Evolutionary conservation across 1,140 invertebrate genomes (phyloP).

Genomic region (Pissodes strobi): DNA sequence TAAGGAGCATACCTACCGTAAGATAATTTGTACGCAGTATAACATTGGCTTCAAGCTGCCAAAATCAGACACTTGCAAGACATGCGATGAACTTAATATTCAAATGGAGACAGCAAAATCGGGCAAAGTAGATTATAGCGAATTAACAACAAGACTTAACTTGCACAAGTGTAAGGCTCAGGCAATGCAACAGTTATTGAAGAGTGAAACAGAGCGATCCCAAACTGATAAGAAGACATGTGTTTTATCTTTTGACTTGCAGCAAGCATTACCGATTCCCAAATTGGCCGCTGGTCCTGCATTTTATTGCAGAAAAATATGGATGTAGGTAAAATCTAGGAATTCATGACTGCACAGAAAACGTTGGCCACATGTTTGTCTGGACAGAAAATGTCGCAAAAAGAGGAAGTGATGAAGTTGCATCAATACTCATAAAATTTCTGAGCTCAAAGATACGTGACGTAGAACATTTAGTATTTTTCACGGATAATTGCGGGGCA

Average conservation of each 20-base stretch:
- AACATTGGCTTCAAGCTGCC: conserved; percentile 5
- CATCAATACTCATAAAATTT: neutral
- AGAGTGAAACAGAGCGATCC: too few relatives aligned
- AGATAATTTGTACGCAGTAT: neutral
- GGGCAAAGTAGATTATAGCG: too few relatives aligned
- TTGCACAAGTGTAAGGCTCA: too few relatives aligned
- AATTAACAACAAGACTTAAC: too few relatives aligned
- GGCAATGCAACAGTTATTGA: too few relatives aligned
- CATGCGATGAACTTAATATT: neutral
- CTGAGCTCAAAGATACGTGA: neutral
- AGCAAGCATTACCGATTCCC: neutral
- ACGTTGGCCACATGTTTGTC: neutral
- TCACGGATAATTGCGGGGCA: conserved; percentile 6
- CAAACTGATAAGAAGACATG: too few relatives aligned
- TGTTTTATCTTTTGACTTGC: conserved; percentile 1
- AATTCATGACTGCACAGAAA: neutral
- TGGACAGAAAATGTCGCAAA: conserved; percentile 4
- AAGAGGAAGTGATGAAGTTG: conserved; percentile 5
- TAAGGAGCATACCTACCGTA: neutral
- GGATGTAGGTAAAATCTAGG: conserved; percentile 7
- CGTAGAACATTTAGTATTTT: neutral
- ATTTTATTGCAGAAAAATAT: neutral
- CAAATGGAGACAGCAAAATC: neutral
- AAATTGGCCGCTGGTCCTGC: neutral
- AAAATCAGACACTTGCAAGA: conserved; percentile 1